Percentiles rank a stretch among this genome's conserved stretches.
phyloP scores from a whole-genome alignment of 2,797 vertebrate species.

The Centropyge bicolor region DNA sequence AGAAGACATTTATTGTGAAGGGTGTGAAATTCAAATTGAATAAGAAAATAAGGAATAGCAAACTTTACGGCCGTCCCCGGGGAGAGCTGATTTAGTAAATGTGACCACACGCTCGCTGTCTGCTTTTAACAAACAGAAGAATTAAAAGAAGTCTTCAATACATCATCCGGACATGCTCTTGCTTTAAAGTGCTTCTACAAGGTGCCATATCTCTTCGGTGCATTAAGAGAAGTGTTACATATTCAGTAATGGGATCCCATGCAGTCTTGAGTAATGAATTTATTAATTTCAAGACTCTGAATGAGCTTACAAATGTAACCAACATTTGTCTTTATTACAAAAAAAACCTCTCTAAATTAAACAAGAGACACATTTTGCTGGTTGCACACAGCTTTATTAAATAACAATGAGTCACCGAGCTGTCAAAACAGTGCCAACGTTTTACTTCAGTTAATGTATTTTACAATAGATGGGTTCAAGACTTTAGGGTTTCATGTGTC shows the following conservation, averaged over 20 bases:
- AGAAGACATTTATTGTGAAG: constrained; percentile 70
- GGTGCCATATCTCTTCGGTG: constrained; percentile 58
- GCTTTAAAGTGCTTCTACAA: constrained; percentile 65
- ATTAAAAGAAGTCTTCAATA: constrained; percentile 64
- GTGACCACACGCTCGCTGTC: constrained; percentile 63
- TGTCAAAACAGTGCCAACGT: constrained; percentile 21
- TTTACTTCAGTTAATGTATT: constrained; percentile 28
- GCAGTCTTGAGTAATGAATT: constrained; percentile 62
- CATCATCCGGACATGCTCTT: constrained; percentile 58
- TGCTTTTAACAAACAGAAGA: constrained; percentile 71
- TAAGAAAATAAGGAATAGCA: constrained; percentile 59
- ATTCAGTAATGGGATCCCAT: constrained; percentile 66
- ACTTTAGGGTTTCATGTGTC: not conserved
- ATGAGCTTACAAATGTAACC: constrained; percentile 62
- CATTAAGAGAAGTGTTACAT: constrained; percentile 61
- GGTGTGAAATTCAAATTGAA: constrained; percentile 76
- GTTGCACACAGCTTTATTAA: constrained; percentile 59
- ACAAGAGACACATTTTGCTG: constrained; percentile 53
- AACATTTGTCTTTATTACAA: constrained; percentile 75
- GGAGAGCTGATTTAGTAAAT: constrained; percentile 69
- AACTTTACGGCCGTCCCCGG: constrained; percentile 66
- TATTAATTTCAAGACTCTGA: constrained; percentile 60
- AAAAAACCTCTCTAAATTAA: constrained; percentile 40
- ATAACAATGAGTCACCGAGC: constrained; percentile 48
- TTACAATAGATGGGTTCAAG: constrained; percentile 5